phyloP scores from a whole-genome alignment of 2,888 invertebrate species.

The Dexiosoma caninum region DNA sequence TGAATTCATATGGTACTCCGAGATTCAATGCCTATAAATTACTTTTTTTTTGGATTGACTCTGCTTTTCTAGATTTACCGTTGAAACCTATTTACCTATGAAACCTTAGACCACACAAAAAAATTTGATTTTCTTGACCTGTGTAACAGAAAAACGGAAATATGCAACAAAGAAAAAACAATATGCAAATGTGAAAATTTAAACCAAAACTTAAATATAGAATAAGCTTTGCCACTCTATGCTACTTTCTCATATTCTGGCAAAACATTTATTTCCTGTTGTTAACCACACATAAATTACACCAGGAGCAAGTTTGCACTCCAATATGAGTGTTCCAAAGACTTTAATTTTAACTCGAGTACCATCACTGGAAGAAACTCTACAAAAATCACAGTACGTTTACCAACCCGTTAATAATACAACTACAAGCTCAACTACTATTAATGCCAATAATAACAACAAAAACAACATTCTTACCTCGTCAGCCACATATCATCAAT shows the following conservation, averaged over 20 bases:
- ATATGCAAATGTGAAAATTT: conserved; percentile 29
- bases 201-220: background rate
- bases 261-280: background rate
- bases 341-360: conserved; percentile 59
- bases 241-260: conserved; percentile 7
- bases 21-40: too few species aligned
- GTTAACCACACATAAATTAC: background rate
- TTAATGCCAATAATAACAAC: conserved; percentile 18
- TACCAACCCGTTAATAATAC: conserved; percentile 26
- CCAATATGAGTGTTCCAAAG: conserved; percentile 60
- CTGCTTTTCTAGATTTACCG: too few species aligned
- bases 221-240: background rate
- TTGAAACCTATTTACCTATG: too few species aligned
- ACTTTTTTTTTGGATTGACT: too few species aligned
- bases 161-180: background rate
- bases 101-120: too few species aligned
- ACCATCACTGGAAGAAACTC: conserved; percentile 54
- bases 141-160: too few species aligned
- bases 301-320: background rate
- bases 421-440: conserved; percentile 4
- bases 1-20: too few species aligned
- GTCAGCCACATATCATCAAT: conserved; percentile 56
- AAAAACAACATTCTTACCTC: conserved; percentile 54
- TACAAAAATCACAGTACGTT: conserved; percentile 48
- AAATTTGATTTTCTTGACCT: too few species aligned